These are phyloP conservation scores for Galendromus occidentalis DNA, from an alignment of 1,140 invertebrate genomes.

Conservation along the genomic window DNA sequence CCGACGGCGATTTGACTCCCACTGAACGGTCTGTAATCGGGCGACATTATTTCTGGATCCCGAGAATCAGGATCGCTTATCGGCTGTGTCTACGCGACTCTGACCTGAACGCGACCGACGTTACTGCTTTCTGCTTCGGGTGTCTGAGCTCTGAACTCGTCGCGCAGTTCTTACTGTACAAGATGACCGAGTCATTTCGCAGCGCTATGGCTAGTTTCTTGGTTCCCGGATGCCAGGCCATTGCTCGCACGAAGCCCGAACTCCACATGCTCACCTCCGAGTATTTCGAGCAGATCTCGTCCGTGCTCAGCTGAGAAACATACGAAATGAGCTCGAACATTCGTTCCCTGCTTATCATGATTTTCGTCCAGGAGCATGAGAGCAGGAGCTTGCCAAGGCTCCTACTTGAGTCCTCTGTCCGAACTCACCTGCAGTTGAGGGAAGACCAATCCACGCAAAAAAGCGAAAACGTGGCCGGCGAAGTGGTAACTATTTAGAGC, in stretches of 20 bases:
- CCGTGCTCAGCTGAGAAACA: not conserved
- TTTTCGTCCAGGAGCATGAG: too few species aligned
- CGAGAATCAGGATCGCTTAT: too few species aligned
- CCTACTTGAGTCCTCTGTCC: not conserved
- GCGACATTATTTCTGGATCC: too few species aligned
- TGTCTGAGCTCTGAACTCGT: not conserved
- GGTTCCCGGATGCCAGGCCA: not conserved
- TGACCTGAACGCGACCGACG: constrained; percentile 4
- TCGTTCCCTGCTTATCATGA: not conserved
- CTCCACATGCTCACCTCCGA: not conserved
- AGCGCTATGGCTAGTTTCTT: not conserved
- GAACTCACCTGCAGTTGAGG: not conserved
- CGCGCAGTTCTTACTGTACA: not conserved
- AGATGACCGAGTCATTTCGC: not conserved
- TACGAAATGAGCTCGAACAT: not conserved
- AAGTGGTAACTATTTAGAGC: not conserved
- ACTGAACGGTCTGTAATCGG: not conserved
- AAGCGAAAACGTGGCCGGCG: not conserved
- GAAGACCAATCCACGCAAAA: not conserved
- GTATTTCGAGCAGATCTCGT: not conserved
- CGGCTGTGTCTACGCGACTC: too few species aligned
- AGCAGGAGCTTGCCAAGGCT: too few species aligned
- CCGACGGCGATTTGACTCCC: not conserved
- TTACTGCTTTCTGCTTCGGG: not conserved
- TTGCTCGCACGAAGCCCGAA: not conserved